Evolutionary conservation across 2,888 invertebrate genomes (phyloP).

Genomic region (Axea sp.): DNA sequence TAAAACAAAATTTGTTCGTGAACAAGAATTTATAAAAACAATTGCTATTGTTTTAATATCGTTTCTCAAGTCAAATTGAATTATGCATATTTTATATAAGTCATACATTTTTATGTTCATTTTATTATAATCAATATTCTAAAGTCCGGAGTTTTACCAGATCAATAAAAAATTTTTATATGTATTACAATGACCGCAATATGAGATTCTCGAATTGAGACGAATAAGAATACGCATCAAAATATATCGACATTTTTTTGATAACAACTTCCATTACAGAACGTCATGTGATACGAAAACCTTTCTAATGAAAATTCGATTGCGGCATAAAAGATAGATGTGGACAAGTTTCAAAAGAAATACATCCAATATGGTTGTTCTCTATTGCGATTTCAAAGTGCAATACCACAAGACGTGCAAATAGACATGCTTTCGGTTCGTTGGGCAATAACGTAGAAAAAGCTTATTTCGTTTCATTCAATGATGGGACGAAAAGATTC

Average conservation of each 20-base stretch:
- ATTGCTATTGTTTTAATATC: no score
- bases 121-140: no score
- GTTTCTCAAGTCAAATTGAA: no score
- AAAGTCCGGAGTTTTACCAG: no score
- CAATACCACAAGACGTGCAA: conserved; percentile 39
- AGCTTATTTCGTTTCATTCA: conserved; percentile 40
- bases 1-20: no score
- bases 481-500: conserved; percentile 27
- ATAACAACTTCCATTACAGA: conserved; percentile 34
- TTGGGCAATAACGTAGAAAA: conserved; percentile 39
- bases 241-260: conserved; percentile 21
- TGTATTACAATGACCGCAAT: neutral
- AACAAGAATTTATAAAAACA: no score
- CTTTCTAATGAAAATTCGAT: conserved; percentile 48
- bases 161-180: neutral
- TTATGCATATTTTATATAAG: neutral
- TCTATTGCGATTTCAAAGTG: conserved; percentile 30
- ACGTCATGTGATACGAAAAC: conserved; percentile 39
- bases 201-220: neutral
- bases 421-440: conserved; percentile 46
- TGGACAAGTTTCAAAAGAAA: conserved; percentile 33
- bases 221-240: conserved; percentile 5
- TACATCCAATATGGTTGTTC: conserved; percentile 14
- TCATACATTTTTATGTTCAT: no score
- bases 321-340: conserved; percentile 29